These are phyloP conservation scores for Corythoichthys intestinalis DNA, from an alignment of 2,113 vertebrate species.

Conservation along the genomic window DNA sequence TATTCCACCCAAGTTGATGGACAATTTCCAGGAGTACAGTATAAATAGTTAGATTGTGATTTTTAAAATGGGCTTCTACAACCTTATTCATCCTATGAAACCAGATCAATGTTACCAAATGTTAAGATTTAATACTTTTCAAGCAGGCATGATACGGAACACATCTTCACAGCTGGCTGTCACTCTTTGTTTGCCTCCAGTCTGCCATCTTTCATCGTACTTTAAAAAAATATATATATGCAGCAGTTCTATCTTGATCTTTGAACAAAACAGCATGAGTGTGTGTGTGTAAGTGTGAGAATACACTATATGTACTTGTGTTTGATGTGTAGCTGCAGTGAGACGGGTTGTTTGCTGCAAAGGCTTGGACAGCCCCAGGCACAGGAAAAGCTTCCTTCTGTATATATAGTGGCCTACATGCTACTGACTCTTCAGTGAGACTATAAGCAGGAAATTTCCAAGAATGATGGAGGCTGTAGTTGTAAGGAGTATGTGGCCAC, in stretches of 20 bases:
- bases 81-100: background rate
- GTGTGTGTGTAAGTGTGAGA: background rate
- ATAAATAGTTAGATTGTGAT: background rate
- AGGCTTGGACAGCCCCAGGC: conserved; percentile 26
- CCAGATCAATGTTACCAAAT: background rate
- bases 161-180: background rate
- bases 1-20: background rate
- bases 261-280: background rate
- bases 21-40: background rate
- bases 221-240: background rate
- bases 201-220: background rate
- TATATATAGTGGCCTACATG: conserved; percentile 49
- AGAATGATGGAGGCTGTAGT: conserved; percentile 23
- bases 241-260: background rate
- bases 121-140: background rate
- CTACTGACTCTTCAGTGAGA: conserved; percentile 35
- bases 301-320: conserved; percentile 11
- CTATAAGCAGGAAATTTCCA: conserved; percentile 33
- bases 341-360: conserved; percentile 19
- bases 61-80: too few relatives aligned
- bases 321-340: conserved; percentile 16
- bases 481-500: conserved; percentile 8
- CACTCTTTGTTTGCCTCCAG: background rate
- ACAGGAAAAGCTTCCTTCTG: conserved; percentile 19
- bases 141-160: background rate